These are phyloP conservation scores for Acronicta alni DNA, from an alignment of 2,888 invertebrate genomes.

Conservation along the genomic window DNA sequence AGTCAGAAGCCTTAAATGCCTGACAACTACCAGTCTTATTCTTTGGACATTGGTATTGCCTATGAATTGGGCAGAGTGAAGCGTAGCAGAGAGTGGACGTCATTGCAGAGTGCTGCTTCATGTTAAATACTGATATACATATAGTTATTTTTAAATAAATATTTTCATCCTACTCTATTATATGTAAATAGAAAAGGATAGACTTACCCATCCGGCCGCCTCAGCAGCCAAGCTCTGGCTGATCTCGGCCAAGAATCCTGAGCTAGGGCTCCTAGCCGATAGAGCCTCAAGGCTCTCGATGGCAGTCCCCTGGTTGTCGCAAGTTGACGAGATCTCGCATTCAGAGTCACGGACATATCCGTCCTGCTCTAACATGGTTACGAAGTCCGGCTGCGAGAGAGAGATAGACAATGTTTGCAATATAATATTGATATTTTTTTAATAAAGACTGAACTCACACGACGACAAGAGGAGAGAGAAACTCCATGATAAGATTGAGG, in stretches of 20 bases:
- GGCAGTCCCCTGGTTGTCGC: conserved; percentile 80
- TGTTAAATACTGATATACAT: no score
- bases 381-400: conserved; percentile 80
- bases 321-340: conserved; percentile 84
- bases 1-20: no score
- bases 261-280: conserved; percentile 82
- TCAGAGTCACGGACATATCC: conserved; percentile 79
- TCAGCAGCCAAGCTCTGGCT: conserved; percentile 83
- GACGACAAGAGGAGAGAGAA: no score
- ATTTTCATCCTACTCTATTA: not conserved
- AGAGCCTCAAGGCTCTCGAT: conserved; percentile 87
- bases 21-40: no score
- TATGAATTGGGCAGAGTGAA: no score
- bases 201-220: conserved; percentile 77
- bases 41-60: no score
- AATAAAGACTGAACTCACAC: no score
- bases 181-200: not conserved
- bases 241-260: conserved; percentile 86
- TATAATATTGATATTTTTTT: no score
- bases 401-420: conserved; percentile 18
- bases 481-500: no score
- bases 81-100: no score
- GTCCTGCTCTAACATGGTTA: conserved; percentile 81
- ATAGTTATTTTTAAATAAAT: no score
- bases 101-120: no score